phyloP scores from a whole-genome alignment of 92 coral and sea anemone species.

The Porites lobata region DNA sequence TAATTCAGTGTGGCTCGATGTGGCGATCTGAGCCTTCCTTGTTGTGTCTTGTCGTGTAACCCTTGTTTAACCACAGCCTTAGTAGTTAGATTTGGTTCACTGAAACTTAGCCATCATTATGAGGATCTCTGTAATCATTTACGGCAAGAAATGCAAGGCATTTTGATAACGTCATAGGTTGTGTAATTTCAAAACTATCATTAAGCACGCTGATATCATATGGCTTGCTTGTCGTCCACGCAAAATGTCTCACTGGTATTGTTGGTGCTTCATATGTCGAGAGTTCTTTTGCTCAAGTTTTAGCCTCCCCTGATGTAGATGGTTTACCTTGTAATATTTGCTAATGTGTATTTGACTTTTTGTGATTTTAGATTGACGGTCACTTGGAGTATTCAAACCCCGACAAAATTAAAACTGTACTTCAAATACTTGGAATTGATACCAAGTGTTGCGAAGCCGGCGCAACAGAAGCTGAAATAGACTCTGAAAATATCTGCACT shows the following conservation, averaged over 20 bases:
- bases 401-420: constrained; percentile 63
- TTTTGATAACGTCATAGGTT: neutral
- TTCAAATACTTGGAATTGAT: constrained; percentile 68
- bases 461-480: neutral
- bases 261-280: no score
- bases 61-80: neutral
- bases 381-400: constrained; percentile 86
- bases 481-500: neutral
- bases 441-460: neutral
- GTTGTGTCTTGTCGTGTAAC: no score
- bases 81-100: neutral
- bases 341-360: neutral
- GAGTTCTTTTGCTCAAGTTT: neutral
- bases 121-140: no score
- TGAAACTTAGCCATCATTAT: neutral
- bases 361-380: constrained; percentile 57
- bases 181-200: neutral
- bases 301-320: neutral
- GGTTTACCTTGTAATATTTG: neutral
- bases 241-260: no score
- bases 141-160: no score
- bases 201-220: neutral
- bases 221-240: neutral
- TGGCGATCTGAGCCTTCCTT: no score
- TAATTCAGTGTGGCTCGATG: no score